Conservation (phyloP, 2,797 vertebrate species). For the Sciurus carolinensis region DNA sequence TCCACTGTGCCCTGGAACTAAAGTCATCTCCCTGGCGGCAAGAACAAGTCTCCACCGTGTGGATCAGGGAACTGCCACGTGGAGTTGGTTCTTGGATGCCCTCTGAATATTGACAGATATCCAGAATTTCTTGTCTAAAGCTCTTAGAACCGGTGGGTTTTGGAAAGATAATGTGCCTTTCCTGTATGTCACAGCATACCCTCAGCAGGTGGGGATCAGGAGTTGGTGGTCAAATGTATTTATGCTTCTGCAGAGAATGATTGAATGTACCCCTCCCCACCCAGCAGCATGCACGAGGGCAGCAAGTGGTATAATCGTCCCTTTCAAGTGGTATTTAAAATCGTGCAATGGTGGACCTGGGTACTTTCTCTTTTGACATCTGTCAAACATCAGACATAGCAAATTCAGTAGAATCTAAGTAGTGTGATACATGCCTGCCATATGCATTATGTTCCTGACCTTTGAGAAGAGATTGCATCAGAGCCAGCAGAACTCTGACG, state of each 20-base stretch:
- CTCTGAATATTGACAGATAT: too few species aligned
- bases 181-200: background rate
- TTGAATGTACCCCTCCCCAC: background rate
- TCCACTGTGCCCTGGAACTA: background rate
- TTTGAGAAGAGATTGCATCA: background rate
- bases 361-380: too few species aligned
- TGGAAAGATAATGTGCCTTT: background rate
- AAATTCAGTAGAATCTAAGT: background rate
- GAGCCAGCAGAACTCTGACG: background rate
- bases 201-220: background rate
- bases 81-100: fast-evolving
- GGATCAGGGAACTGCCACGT: fast-evolving
- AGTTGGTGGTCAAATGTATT: background rate
- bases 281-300: fast-evolving
- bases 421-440: fast-evolving
- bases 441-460: too few species aligned
- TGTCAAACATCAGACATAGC: background rate
- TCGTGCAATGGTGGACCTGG: too few species aligned
- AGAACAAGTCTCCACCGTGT: fast-evolving
- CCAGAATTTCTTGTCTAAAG: background rate
- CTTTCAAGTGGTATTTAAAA: background rate
- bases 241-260: background rate
- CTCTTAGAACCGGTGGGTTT: too few species aligned
- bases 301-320: background rate
- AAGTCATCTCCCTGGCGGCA: background rate